Base-by-base conservation (phyloP, 2,113 vertebrate species). In the Gasterosteus nipponicus region DNA sequence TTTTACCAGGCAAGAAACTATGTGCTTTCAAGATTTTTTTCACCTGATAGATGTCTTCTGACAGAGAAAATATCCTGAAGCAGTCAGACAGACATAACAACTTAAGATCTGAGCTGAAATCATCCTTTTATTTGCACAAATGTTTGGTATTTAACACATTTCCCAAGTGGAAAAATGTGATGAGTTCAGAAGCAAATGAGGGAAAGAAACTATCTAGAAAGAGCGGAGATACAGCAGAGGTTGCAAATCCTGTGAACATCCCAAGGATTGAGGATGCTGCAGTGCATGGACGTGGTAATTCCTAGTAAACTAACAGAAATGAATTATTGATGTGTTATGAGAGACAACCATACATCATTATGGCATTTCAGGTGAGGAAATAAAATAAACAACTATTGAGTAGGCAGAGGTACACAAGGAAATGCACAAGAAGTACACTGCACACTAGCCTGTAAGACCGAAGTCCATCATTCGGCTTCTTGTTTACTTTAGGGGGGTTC, bases 311-410 rank as follows among this genome's bases (percentile, higher is more conserved):
- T 74, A 81, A 70, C 73, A 79, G 35, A 58, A 75, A 86, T 89
- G 5, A 89, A 89, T 90, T 75, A 91, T 90, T 85, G 80, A 89
- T 86, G 82, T 26, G 49, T 51, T 78, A 22, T 75, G 72, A 86
- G 63, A 86, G 87, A 92, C 81, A 85, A 62, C 82, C 74, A 79
- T 88, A 76, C 71, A 86, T 92, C 83, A 89, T 84, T 86, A 84
- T 87, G 81, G 61, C 58, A 22, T 73, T 89, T 89, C 75, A 87
- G 68, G 73, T 78, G 56, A 49, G 39, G 64, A 60, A 39, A 58
- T 80, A 82, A 86, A 79, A 82, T 26, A 84, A 83, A 74, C 81
- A 86, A 83, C 85, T 71, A 88, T 77, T 78, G 75, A 88, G 69
- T 26, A 70, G 46, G 49, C 31, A 62, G 26, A 31, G 14, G 59